These are phyloP conservation scores for Campoletis raptor DNA, from an alignment of 2,888 invertebrate species.

Conservation along the genomic window DNA sequence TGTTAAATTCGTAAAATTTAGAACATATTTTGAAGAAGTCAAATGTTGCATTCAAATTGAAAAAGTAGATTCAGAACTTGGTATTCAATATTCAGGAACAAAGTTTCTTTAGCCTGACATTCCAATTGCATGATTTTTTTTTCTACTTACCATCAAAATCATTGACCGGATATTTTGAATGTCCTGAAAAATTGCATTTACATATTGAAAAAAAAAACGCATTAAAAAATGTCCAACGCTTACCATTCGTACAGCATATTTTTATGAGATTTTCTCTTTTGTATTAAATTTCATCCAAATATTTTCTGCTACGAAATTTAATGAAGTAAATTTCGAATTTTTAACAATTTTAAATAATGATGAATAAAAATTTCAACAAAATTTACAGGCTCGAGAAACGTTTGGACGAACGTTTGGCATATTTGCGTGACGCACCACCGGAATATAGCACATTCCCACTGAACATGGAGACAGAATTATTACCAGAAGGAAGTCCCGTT, in stretches of 20 bases:
- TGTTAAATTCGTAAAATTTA: neutral
- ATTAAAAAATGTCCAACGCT: neutral
- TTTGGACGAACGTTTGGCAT: conserved; percentile 94
- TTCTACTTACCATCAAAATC: neutral
- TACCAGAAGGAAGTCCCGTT: conserved; percentile 91
- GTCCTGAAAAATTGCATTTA: no score
- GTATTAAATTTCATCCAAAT: no score
- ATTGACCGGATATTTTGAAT: neutral
- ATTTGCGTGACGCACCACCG: conserved; percentile 95
- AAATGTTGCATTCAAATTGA: neutral
- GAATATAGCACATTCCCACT: conserved; percentile 97
- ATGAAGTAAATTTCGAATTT: no score
- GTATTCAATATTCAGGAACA: neutral
- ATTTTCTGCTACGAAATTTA: no score
- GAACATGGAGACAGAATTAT: conserved; percentile 94
- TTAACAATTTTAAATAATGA: neutral
- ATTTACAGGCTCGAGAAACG: conserved; percentile 92
- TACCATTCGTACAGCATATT: neutral
- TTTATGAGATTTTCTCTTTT: neutral
- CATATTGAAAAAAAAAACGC: neutral
- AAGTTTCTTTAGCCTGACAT: neutral
- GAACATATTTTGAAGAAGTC: neutral
- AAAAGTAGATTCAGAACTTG: neutral
- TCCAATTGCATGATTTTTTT: neutral
- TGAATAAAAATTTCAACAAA: neutral